Conservation (phyloP, 2,888 invertebrate genomes). For the Hipparchia semele region DNA sequence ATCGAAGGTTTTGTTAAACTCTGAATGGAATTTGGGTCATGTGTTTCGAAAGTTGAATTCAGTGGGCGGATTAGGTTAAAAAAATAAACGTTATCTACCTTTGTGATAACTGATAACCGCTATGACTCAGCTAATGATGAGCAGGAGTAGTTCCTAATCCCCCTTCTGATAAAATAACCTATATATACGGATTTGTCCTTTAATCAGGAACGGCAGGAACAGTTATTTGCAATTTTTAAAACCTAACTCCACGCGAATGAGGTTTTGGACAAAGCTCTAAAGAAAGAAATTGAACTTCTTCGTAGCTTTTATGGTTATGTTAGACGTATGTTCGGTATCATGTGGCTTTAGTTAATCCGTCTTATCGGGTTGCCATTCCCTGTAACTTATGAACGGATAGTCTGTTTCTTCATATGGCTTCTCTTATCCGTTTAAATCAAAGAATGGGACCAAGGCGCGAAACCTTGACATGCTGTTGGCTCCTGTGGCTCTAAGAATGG, state of each 20-base stretch:
- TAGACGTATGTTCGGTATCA: constrained; percentile 21
- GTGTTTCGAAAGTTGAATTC: constrained; percentile 4
- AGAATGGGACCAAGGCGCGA: constrained; percentile 34
- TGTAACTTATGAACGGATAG: constrained; percentile 29
- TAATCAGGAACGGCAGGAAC: too few species aligned
- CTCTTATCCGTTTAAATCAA: constrained; percentile 34
- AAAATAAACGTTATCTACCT: not conserved
- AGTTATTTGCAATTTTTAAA: too few species aligned
- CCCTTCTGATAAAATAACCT: not conserved
- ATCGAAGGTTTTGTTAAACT: not conserved
- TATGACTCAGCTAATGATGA: not conserved
- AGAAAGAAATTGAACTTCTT: not conserved
- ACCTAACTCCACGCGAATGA: too few species aligned
- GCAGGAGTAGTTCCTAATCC: not conserved
- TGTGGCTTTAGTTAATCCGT: constrained; percentile 32
- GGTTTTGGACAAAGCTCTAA: too few species aligned
- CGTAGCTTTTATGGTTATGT: constrained; percentile 5
- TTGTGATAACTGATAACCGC: not conserved
- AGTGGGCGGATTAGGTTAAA: not conserved
- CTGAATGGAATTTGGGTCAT: constrained; percentile 1
- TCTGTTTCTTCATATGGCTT: constrained; percentile 35
- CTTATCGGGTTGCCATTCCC: constrained; percentile 26
- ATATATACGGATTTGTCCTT: not conserved
- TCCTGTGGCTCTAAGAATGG: constrained; percentile 10
- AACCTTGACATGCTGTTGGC: constrained; percentile 36